Evolutionary conservation across 2,888 invertebrate species (phyloP).

Genomic region (Zootermopsis nevadensis): DNA sequence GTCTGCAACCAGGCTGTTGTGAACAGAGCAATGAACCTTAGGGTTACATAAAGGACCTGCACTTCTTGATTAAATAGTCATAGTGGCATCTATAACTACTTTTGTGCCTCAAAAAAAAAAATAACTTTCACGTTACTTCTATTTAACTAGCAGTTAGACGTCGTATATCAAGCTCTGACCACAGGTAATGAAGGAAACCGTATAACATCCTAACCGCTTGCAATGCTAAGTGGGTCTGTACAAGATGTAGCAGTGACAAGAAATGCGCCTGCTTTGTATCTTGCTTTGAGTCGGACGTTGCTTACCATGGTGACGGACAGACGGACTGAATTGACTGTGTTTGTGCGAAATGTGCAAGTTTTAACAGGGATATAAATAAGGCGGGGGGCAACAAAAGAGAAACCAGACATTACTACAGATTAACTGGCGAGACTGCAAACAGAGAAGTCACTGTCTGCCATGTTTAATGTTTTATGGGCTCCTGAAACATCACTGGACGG

Average conservation of each 20-base stretch:
- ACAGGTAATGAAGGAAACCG: not conserved
- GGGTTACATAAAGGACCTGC: no score
- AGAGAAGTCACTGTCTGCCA: not conserved
- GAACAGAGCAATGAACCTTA: no score
- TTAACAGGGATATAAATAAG: constrained; percentile 30
- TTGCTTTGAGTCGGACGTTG: not conserved
- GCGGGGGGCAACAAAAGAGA: constrained; percentile 6
- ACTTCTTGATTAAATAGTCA: no score
- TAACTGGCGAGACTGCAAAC: not conserved
- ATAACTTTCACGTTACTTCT: no score
- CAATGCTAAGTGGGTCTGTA: not conserved
- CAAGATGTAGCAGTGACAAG: no score
- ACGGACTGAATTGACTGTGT: constrained; percentile 46
- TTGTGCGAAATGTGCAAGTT: constrained; percentile 42
- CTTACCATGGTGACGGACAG: constrained; percentile 11
- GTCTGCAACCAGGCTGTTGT: no score
- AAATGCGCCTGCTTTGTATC: not conserved
- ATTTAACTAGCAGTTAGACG: no score
- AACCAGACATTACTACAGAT: not conserved
- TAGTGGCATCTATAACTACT: no score
- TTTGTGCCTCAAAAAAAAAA: no score
- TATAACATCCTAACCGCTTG: not conserved
- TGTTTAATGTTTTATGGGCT: not conserved
- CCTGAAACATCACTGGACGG: not conserved
- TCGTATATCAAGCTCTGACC: no score